These are phyloP conservation scores for Suncus etruscus DNA, from an alignment of 2,113 vertebrate species.

Conservation along the genomic window DNA sequence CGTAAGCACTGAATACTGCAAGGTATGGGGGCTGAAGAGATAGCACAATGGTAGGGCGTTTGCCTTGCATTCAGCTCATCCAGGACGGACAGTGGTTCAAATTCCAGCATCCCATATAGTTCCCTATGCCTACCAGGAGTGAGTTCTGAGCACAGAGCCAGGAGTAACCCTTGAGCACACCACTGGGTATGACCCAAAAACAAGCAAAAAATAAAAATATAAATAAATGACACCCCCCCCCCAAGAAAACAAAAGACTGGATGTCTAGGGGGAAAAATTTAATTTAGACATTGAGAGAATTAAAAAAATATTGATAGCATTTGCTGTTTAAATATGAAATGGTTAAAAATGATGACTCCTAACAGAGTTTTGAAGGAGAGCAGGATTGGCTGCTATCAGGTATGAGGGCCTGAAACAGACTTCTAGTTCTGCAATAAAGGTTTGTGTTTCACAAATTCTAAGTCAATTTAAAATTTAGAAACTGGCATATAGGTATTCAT, in stretches of 20 bases:
- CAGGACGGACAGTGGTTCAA: too few species aligned
- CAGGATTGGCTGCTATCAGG: constrained; percentile 87
- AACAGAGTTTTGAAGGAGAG: constrained; percentile 87
- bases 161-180: too few species aligned
- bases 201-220: too few species aligned
- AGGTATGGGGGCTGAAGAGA: too few species aligned
- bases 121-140: too few species aligned
- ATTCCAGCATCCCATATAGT: too few species aligned
- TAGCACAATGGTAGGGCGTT: too few species aligned
- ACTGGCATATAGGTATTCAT: constrained; percentile 80
- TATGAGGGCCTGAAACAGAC: constrained; percentile 87
- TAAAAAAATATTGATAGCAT: constrained; percentile 50
- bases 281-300: constrained; percentile 53
- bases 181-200: too few species aligned
- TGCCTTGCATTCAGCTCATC: too few species aligned
- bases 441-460: constrained; percentile 86
- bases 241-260: background rate
- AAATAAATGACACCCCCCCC: too few species aligned
- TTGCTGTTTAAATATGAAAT: constrained; percentile 80
- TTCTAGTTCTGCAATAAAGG: constrained; percentile 88
- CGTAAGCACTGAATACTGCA: too few species aligned
- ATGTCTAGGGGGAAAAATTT: constrained; percentile 65
- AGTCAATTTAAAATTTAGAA: constrained; percentile 83
- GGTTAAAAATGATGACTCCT: constrained; percentile 74
- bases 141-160: too few species aligned